Percentiles rank a stretch among this genome's conserved stretches.
These are phyloP conservation scores for Sebastes matsubarae DNA, from an alignment of 2,797 vertebrate species.

Conservation along the genomic window DNA sequence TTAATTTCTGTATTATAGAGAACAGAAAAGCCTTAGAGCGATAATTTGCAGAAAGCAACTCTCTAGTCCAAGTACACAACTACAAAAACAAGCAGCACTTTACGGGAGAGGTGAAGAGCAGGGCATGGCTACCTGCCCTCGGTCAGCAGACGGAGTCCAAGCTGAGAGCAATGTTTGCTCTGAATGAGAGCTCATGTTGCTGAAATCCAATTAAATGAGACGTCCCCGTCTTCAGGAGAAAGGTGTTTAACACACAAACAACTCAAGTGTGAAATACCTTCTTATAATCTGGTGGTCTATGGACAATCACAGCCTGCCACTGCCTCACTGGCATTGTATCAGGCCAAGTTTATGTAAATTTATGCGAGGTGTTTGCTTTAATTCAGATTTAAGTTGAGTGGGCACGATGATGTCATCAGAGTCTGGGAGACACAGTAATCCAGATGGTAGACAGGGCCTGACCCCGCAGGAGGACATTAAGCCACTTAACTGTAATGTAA, in stretches of 20 bases:
- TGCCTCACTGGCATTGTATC: background rate
- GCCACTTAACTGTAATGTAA: constrained; percentile 67
- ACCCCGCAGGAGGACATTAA: constrained; percentile 67
- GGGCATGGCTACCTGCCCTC: background rate
- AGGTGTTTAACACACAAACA: constrained; percentile 15
- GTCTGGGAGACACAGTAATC: constrained; percentile 50
- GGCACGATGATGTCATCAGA: constrained; percentile 28
- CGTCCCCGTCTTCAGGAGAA: background rate
- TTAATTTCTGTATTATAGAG: background rate
- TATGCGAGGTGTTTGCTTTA: constrained; percentile 4
- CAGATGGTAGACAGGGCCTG: constrained; percentile 65
- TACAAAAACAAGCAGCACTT: constrained; percentile 5
- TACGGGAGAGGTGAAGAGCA: background rate
- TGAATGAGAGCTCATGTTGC: constrained; percentile 39
- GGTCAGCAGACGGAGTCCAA: background rate
- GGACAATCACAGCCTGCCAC: background rate
- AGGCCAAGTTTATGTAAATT: background rate
- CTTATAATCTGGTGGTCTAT: background rate
- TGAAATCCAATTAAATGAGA: constrained; percentile 54
- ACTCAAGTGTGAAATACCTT: background rate
- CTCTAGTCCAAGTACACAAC: background rate
- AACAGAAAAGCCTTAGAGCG: background rate
- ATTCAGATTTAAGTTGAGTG: constrained; percentile 25
- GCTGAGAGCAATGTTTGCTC: constrained; percentile 31
- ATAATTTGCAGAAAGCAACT: background rate